These are phyloP conservation scores for Heteractis magnifica DNA, from an alignment of 92 coral and sea anemone genomes.

Conservation along the genomic window DNA sequence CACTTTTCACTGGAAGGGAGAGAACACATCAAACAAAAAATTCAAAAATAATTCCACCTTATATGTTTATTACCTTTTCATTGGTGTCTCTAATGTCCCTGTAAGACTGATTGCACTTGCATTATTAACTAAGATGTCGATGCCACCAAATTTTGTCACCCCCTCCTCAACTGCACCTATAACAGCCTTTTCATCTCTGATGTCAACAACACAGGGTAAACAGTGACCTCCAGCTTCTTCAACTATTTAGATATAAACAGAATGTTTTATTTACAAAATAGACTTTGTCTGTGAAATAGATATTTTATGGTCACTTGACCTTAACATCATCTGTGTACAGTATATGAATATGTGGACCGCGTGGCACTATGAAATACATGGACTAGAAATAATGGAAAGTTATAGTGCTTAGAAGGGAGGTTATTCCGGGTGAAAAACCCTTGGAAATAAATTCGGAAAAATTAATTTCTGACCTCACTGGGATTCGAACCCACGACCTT, in stretches of 20 bases:
- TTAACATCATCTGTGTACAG: no score
- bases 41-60: neutral
- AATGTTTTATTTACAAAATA: neutral
- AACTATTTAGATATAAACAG: constrained; percentile 37
- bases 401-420: no score
- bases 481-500: no score
- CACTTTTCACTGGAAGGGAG: no score
- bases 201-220: constrained; percentile 90
- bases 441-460: no score
- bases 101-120: constrained; percentile 94
- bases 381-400: no score
- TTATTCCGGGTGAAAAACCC: no score
- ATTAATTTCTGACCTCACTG: no score
- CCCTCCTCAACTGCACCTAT: constrained; percentile 69
- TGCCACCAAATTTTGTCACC: constrained; percentile 90
- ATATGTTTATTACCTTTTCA: constrained; percentile 65
- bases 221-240: constrained; percentile 98
- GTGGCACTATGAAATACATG: no score
- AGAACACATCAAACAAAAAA: neutral
- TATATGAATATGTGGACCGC: no score
- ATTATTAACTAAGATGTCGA: constrained; percentile 93
- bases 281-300: no score
- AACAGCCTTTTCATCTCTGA: constrained; percentile 85
- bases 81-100: constrained; percentile 85
- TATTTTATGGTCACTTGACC: no score